These are phyloP conservation scores for Scaptomyza cyrtandrae DNA, from an alignment of 2,888 invertebrate species.

Conservation along the genomic window DNA sequence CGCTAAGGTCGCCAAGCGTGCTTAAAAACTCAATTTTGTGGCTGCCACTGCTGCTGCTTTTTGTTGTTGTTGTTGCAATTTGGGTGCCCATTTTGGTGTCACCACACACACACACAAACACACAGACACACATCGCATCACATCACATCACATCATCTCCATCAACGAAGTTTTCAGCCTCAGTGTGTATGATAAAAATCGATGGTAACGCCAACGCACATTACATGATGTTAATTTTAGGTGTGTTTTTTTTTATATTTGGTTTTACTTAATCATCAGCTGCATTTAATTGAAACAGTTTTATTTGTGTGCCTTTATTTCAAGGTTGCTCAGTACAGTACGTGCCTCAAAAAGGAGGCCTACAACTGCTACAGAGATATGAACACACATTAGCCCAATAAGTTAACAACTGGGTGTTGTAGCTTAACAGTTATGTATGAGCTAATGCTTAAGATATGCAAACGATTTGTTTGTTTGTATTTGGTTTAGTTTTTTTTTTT, in stretches of 20 bases:
- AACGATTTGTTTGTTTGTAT: slow-evolving; percentile 3
- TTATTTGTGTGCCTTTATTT: slow-evolving; percentile 20
- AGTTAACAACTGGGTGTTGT: slow-evolving; percentile 39
- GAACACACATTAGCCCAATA: slow-evolving; percentile 18
- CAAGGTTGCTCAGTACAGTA: slow-evolving; percentile 57
- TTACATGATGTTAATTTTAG: slow-evolving; percentile 68
- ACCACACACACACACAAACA: slow-evolving; percentile 34
- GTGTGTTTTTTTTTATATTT: slow-evolving; percentile 46
- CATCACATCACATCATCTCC: slow-evolving; percentile 34
- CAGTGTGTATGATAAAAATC: slow-evolving; percentile 45
- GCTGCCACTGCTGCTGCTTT: slow-evolving; percentile 53
- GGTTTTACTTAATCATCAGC: slow-evolving; percentile 52
- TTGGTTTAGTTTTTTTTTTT: slow-evolving; percentile 11
- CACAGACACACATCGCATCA: slow-evolving; percentile 39
- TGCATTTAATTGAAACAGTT: slow-evolving; percentile 75
- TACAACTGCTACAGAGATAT: slow-evolving; percentile 33
- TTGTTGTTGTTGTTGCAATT: slow-evolving; percentile 60
- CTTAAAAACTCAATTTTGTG: slow-evolving; percentile 66
- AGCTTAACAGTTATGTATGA: slow-evolving; percentile 51
- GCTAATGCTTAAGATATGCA: slow-evolving; percentile 28
- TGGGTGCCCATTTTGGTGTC: slow-evolving; percentile 73
- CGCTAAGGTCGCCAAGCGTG: slow-evolving; percentile 64
- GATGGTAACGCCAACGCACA: slow-evolving; percentile 73
- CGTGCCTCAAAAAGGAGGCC: slow-evolving; percentile 57
- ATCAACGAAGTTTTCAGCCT: background rate